phyloP scores from a whole-genome alignment of 35 echinoderm and acorn worm species.

The Acanthaster planci region DNA sequence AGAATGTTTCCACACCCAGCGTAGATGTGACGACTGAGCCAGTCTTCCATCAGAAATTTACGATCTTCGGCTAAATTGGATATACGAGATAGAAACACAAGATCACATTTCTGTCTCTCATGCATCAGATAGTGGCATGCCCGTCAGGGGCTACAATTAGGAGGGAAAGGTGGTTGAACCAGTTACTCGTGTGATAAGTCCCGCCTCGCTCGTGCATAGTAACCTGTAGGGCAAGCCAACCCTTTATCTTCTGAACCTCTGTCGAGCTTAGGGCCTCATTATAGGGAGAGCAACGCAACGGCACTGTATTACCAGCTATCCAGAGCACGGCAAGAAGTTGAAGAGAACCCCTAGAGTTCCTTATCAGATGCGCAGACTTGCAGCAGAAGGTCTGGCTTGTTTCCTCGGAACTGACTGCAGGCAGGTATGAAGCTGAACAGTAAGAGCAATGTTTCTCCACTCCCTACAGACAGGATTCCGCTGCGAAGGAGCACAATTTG shows the following conservation, averaged over 20 bases:
- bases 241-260: not conserved
- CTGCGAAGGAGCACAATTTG: constrained; percentile 36
- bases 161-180: constrained; percentile 9
- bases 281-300: constrained; percentile 42
- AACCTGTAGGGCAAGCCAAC: constrained; percentile 21
- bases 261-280: constrained; percentile 23
- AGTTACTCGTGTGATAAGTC: constrained; percentile 1
- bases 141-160: not conserved
- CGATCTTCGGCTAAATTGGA: constrained; percentile 27
- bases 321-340: not conserved
- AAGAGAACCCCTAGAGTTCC: constrained; percentile 54
- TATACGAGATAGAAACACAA: constrained; percentile 23
- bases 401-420: constrained; percentile 12
- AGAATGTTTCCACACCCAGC: not conserved
- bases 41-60: constrained; percentile 20
- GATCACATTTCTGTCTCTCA: constrained; percentile 26
- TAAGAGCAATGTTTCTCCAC: constrained; percentile 61
- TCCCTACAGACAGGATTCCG: constrained; percentile 48
- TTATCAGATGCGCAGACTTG: constrained; percentile 51
- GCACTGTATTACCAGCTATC: constrained; percentile 65
- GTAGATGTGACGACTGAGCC: not conserved
- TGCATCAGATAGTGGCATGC: constrained; percentile 26
- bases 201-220: constrained; percentile 1
- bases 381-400: constrained; percentile 45
- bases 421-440: constrained; percentile 40